Evolutionary conservation across 2,797 vertebrate genomes (phyloP).

Genomic region (Brachyalestes nurse): DNA sequence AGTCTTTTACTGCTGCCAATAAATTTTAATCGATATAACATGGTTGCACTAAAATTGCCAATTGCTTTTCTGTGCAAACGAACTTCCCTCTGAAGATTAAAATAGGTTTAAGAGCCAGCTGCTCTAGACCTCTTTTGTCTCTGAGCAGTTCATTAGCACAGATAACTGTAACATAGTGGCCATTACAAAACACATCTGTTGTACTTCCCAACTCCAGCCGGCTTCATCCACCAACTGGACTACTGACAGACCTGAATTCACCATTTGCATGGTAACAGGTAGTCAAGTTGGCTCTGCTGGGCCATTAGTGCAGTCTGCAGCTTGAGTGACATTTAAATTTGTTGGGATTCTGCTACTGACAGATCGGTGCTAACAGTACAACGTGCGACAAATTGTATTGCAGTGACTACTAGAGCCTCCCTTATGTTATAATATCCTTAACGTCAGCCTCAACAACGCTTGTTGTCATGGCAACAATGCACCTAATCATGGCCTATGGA

Average conservation of each 20-base stretch:
- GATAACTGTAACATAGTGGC: conserved; percentile 21
- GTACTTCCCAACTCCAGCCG: conserved; percentile 35
- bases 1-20: background rate
- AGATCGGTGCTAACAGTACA: background rate
- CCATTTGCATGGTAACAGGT: conserved; percentile 23
- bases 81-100: conserved; percentile 16
- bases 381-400: background rate
- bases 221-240: conserved; percentile 21
- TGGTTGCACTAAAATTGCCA: conserved; percentile 3
- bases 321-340: conserved; percentile 24
- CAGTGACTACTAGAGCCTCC: background rate
- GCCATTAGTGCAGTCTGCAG: conserved; percentile 4
- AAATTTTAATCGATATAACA: background rate
- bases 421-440: conserved; percentile 3
- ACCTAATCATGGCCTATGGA: conserved; percentile 1
- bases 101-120: conserved; percentile 35
- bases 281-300: conserved; percentile 34
- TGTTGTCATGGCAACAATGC: conserved; percentile 32
- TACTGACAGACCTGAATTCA: conserved; percentile 22
- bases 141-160: conserved; percentile 29
- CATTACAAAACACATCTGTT: conserved; percentile 42
- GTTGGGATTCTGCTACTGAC: conserved; percentile 23
- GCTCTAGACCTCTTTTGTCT: conserved; percentile 18
- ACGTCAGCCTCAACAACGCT: background rate
- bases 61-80: conserved; percentile 21